A percentile compares a stretch with the other conserved stretches of the same genome.
These are phyloP conservation scores for Gymnosoma rotundatum DNA, from an alignment of 2,888 invertebrate species.

Conservation along the genomic window DNA sequence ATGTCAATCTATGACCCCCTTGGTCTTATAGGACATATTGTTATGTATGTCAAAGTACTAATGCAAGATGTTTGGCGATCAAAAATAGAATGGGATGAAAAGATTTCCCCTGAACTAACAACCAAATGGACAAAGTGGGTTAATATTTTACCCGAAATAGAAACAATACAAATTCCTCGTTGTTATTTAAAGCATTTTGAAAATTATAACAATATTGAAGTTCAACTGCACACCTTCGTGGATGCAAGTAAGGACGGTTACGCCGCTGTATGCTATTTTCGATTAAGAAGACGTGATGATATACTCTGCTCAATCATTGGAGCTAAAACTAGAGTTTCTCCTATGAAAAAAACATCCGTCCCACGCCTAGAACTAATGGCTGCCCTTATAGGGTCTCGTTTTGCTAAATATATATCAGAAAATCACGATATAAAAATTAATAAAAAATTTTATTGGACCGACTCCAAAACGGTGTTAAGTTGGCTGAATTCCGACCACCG, in stretches of 20 bases:
- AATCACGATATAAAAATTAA: not conserved
- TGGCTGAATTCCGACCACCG: not conserved
- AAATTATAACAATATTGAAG: not conserved
- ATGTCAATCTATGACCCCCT: no score
- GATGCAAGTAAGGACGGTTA: slow-evolving; percentile 2
- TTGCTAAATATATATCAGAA: slow-evolving; percentile 1
- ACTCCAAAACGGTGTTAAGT: slow-evolving; percentile 1
- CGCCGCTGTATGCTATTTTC: no score
- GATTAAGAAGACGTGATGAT: no score
- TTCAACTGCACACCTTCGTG: slow-evolving; percentile 42
- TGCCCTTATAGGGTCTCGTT: slow-evolving; percentile 26
- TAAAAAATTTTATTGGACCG: not conserved
- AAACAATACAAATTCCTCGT: slow-evolving; percentile 24
- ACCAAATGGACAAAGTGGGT: slow-evolving; percentile 50
- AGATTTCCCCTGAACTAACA: no score
- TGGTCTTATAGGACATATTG: no score
- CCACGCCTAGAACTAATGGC: slow-evolving; percentile 30
- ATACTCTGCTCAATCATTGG: slow-evolving; percentile 3
- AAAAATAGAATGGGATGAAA: no score
- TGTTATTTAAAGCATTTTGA: slow-evolving; percentile 8
- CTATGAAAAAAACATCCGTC: slow-evolving; percentile 22
- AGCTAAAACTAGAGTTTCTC: not conserved
- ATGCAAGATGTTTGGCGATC: no score
- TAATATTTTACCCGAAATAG: slow-evolving; percentile 6
- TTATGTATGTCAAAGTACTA: slow-evolving; percentile 38